These are phyloP conservation scores for Pediacus dermestoides DNA, from an alignment of 2,888 invertebrate species.

Conservation along the genomic window DNA sequence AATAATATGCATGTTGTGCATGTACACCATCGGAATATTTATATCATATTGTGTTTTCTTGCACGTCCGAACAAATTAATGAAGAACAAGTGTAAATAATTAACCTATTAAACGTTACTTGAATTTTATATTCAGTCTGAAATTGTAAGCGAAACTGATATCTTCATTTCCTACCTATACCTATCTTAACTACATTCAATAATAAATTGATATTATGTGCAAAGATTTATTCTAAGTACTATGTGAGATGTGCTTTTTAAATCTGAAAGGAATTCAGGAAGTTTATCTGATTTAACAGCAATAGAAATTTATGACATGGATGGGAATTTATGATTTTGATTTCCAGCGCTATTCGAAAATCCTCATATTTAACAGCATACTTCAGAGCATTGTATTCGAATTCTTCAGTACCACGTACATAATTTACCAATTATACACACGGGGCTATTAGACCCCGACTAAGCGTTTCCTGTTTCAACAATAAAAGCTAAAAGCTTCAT, in stretches of 20 bases:
- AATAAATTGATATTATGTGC: no score
- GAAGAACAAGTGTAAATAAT: no score
- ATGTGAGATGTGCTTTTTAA: no score
- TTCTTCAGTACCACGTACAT: slow-evolving; percentile 5
- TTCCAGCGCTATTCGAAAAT: slow-evolving; percentile 10
- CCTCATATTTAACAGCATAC: slow-evolving; percentile 8
- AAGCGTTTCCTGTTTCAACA: slow-evolving; percentile 11
- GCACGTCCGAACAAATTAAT: no score
- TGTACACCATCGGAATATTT: no score
- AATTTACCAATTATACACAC: slow-evolving; percentile 12
- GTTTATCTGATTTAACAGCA: slow-evolving; percentile 9
- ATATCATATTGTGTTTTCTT: no score
- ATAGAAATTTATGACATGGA: slow-evolving; percentile 7
- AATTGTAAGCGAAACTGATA: no score
- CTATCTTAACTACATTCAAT: no score
- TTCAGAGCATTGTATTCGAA: slow-evolving; percentile 9
- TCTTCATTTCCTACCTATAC: no score
- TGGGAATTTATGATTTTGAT: slow-evolving; percentile 8
- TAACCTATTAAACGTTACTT: no score
- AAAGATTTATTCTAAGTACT: no score
- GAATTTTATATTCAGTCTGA: no score
- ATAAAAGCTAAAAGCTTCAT: slow-evolving; percentile 5
- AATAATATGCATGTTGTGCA: slow-evolving; percentile 2
- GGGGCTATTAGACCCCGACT: slow-evolving; percentile 14
- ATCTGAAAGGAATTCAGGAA: slow-evolving; percentile 13